Base-by-base conservation (phyloP, 1,140 invertebrate species). In the Lerema accius region DNA sequence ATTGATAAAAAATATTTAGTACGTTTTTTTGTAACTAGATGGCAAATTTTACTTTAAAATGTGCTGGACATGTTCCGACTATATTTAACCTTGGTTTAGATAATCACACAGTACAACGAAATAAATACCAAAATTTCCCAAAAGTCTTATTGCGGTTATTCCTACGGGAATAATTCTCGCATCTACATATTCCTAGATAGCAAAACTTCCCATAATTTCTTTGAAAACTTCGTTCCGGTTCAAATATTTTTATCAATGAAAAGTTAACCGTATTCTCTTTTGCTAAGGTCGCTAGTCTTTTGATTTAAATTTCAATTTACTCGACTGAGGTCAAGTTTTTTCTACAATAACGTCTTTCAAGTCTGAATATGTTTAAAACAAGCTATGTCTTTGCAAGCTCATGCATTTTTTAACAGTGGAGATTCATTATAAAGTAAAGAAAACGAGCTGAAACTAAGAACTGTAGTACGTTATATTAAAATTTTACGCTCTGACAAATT, bases 161-260 rank as follows among this genome's bases (percentile, higher is more conserved):
- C 50, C 50, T 42, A 26, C 37, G 35, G 50, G 50, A 55, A 55
- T 42, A 40, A 55, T 55, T 42, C 37, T 13, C 19, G 49, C 42
- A 42, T 55, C 37, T 42, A 55, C 37, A 55, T 23, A 40, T 40
- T 42, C 11, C 50, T 42, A 55, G 50, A 55, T 42, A 55, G 50
- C 50, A 42, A 26, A 53, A 55, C 50, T 55, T 55, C 50, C 16
- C 26, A 42, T 55, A 55, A 55, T 55, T 55, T 55, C 50, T 55
- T 55, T 17, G 37, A 11, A 42, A 55, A 42, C 37, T 55, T 42
- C 17, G 35, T 37, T 43, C 23, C 19, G 4, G 37, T 42, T 43
- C 7, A 13, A 28, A 39, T 13, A 51, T 11, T 51, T 51, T 51
- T 40, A 0, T 43, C 39, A 28, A 13, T 55, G 13, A n/a, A 55